Base-by-base conservation (phyloP, 1,140 invertebrate genomes). In the Platyscapa corneri region DNA sequence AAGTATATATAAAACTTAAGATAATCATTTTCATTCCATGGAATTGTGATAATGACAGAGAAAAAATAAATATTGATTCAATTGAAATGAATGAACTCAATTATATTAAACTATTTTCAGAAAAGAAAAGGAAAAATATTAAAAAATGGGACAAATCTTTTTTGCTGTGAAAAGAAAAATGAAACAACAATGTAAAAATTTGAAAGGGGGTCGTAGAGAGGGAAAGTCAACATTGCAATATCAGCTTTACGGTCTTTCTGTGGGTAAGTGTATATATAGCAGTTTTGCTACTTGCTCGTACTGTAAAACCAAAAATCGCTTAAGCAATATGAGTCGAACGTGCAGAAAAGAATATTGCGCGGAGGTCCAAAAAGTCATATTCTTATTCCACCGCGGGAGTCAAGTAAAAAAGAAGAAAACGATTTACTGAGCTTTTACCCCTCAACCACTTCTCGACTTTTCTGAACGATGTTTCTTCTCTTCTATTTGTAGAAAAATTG, bases 241-340 rank as follows among this genome's bases (percentile, higher is more conserved):
- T 87, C 53, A 49, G 86, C 84, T 86, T 80, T 81, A 83, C 70
- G 80, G 37, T n/a, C 20, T 37, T 67, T 56, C 76, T 72, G 77
- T 72, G 32, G 18, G 82, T 14, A 49, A 32, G 23, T 60, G 34
- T 39, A 39, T 75, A 64, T 42, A 60, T 83, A 49, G 14, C 37
- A 10, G 30, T n/a, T 42, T 27, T 20, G 39, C 37, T 6, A 27
- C n/a, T 18, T n/a, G 56, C 37, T 72, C 23, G 16, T 32, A 42
- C 49, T 42, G 70, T 84, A 84, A 87, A 82, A 78, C 74, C 39
- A 84, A 84, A 77, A 86, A 82, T 49, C 77, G 78, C 27, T 80
- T 65, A 64, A 81, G 72, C 76, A 67, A 80, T 87, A 87, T 77
- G 82, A 82, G 83, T 30, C n/a, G 83, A 87, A 87, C 78, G 80